These are phyloP conservation scores for Petrophora chlorosata DNA, from an alignment of 2,888 invertebrate genomes.

Conservation along the genomic window DNA sequence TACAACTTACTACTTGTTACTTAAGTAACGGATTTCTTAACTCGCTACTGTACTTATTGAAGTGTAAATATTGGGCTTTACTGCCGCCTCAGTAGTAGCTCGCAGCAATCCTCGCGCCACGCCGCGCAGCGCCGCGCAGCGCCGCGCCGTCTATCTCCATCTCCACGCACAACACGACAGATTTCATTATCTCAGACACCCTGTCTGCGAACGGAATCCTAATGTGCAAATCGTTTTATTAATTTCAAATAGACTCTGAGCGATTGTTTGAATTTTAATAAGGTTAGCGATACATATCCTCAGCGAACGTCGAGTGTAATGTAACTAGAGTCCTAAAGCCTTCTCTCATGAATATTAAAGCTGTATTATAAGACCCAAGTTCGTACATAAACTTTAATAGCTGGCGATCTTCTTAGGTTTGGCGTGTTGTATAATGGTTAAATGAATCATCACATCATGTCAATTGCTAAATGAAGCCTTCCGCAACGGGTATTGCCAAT, in stretches of 20 bases:
- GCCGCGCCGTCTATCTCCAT: constrained; percentile 9
- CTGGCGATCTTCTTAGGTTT: no score
- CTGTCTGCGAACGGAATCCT: constrained; percentile 15
- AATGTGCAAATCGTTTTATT: constrained; percentile 19
- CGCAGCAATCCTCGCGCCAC: no score
- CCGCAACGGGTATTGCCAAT: no score
- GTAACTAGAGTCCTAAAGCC: no score
- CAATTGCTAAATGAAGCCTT: background rate
- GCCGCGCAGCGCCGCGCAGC: no score
- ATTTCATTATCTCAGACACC: constrained; percentile 23
- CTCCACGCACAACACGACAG: constrained; percentile 10
- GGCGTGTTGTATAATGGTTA: no score
- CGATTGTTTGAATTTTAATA: constrained; percentile 26
- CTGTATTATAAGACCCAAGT: background rate
- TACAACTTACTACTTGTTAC: no score
- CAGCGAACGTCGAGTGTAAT: background rate
- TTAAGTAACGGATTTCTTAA: no score
- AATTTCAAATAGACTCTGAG: constrained; percentile 15
- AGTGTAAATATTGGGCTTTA: no score
- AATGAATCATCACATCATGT: background rate
- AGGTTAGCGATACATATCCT: constrained; percentile 21
- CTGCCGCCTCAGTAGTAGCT: no score
- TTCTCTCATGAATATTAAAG: constrained; percentile 20
- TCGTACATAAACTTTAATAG: background rate
- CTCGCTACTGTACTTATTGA: no score